Evolutionary conservation across 2,888 invertebrate species (phyloP), one percentile per base, ranked within the genome.

Genomic region (Hedya salicella): DNA sequence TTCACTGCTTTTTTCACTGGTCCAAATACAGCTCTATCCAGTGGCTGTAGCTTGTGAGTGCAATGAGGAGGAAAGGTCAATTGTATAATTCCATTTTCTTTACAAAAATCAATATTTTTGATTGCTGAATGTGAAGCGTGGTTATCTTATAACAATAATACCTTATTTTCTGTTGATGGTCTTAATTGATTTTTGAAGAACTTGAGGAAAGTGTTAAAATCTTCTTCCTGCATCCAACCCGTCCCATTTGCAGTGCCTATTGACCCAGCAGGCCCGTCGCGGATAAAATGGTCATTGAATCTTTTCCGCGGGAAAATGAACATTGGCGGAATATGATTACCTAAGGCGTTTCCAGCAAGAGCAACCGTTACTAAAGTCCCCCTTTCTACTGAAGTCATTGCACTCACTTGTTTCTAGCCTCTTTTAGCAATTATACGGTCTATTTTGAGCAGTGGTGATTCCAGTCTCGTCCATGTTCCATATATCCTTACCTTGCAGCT

Each of bases 381-480:
- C 5, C 50, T 30, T 13, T 30, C 50, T 14, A 30, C 50, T 2
- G 50, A 50, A 1, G 50, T 50, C 30, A 50, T 32, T 3, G 50
- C 50, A 16, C 50, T 32, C 0, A 50, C 50, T 11, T 30, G 50
- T 32, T 32, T 30, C 14, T 32, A 14, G 8, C 59, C 59, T 2
- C 39, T 11, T 17, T 49, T 19, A 1, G 59, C 59, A 8, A 60
- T 49, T 39, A 60, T 19, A 21, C 49, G 32, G 13, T 60, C n/a
- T 17, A 49, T 49, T 60, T 39, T 60, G 59, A 21, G 36, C 85
- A 3, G 84, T 82, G 3, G 83, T 82, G 0, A 85, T 70, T 0
- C 81, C 85, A 0, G 81, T 78, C 70, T 86, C 81, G 60, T 85
- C 84, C 17, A 80, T 67, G 68, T 87, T 87, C 70, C 73, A 87